Base-by-base conservation (phyloP, 2,888 invertebrate genomes). In the Pristionchus entomophagus region DNA sequence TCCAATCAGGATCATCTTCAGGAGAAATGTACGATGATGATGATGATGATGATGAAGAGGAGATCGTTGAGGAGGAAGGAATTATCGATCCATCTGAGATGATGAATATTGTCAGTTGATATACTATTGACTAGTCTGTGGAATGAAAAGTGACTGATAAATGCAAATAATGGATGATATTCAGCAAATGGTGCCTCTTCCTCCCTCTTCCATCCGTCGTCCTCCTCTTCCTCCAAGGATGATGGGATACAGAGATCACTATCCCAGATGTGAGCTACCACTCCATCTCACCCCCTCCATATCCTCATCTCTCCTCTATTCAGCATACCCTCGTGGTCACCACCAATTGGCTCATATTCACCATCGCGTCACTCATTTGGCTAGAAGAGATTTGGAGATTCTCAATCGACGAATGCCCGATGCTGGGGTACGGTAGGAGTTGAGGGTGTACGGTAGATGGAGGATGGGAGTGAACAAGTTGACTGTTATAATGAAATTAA, bases 191-290 rank as follows among this genome's bases (percentile, higher is more conserved):
- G 69, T 69, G n/a, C 69, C 69, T 69, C 69, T 69, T 19, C 69
- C 69, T 69, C 69, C 69, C 14, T 69, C 69, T 6, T 35, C 38
- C 4, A n/a, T 69, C 38, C 69, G 69, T 38, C 69, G 69, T 38
- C 22, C 38, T 69, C 69, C 69, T 22, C 69, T 69, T 38, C 69
- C 69, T 38, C 69, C 69, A 8, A 35, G 69, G 38, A 19, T 69
- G 41, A 69, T 69, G 69, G 69, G 69, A 69, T 69, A 69, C 38
- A 69, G 69, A 38, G 69, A 69, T n/a, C n/a, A 69, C 29, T 69
- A 38, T 22, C 22, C 38, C 10, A 29, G 69, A 69, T 32, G 35
- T 38, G 32, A 22, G 35, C 19, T 45, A 14, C 45, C 14, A 14
- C 45, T 45, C 45, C 17, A 49, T 49, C 17, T 49, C 49, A 49